Evolutionary conservation across 2,888 invertebrate species (phyloP).

Genomic region (Charanyca ferruginea): DNA sequence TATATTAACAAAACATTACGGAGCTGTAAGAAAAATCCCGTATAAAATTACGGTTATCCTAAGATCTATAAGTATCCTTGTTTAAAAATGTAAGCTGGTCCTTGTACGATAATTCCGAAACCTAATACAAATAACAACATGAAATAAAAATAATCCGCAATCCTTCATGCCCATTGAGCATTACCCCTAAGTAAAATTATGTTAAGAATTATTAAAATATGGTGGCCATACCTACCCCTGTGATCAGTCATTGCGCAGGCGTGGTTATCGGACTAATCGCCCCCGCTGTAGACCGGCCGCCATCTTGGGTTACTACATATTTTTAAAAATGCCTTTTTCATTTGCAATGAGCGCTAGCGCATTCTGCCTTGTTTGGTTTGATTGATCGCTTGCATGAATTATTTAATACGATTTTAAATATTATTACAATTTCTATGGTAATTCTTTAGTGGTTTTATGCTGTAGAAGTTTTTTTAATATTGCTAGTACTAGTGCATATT

Average conservation of each 20-base stretch:
- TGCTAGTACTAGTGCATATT: slow-evolving; percentile 12
- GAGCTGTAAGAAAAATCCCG: no score
- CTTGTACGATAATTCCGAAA: slow-evolving; percentile 25
- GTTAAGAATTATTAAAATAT: slow-evolving; percentile 56
- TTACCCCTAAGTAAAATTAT: slow-evolving; percentile 44
- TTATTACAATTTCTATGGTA: slow-evolving; percentile 50
- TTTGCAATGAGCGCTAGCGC: slow-evolving; percentile 75
- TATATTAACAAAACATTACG: no score
- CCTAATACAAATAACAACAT: slow-evolving; percentile 29
- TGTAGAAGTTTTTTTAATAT: slow-evolving; percentile 16
- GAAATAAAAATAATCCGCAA: slow-evolving; percentile 49
- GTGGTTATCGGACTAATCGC: slow-evolving; percentile 82
- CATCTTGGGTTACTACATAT: slow-evolving; percentile 82
- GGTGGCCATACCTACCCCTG: slow-evolving; percentile 62
- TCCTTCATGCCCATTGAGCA: slow-evolving; percentile 40
- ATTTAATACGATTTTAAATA: slow-evolving; percentile 60
- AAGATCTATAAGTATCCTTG: neutral
- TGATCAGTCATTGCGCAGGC: slow-evolving; percentile 71
- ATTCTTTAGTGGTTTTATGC: slow-evolving; percentile 32
- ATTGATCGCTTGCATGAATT: slow-evolving; percentile 66
- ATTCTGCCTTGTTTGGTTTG: slow-evolving; percentile 73
- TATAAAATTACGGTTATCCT: neutral
- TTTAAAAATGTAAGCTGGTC: slow-evolving; percentile 17
- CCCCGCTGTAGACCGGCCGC: slow-evolving; percentile 78
- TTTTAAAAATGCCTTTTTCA: slow-evolving; percentile 71